Conservation (phyloP, 1,140 invertebrate genomes). For the Hycleus phaleratus region DNA sequence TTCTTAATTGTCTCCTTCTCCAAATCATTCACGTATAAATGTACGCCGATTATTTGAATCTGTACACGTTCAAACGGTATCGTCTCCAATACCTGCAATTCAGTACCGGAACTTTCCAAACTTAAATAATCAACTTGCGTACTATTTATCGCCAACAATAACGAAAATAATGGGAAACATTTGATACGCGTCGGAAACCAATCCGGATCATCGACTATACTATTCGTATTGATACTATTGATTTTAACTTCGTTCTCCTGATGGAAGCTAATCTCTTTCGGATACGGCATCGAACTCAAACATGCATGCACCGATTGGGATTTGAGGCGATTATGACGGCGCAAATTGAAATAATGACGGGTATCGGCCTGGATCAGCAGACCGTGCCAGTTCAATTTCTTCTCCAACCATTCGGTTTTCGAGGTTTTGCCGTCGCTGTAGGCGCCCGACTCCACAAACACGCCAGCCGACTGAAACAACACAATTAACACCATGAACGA, state of each 20-base stretch:
- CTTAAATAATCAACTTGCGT: slow-evolving; percentile 63
- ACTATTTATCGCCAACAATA: slow-evolving; percentile 67
- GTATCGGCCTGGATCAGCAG: slow-evolving; percentile 68
- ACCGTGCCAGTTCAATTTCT: slow-evolving; percentile 63
- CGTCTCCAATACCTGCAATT: slow-evolving; percentile 49
- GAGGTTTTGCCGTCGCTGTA: slow-evolving; percentile 48
- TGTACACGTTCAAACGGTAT: slow-evolving; percentile 46
- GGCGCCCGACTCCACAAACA: slow-evolving; percentile 55
- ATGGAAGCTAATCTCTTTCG: slow-evolving; percentile 63
- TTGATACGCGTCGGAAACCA: slow-evolving; percentile 57
- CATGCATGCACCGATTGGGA: slow-evolving; percentile 63
- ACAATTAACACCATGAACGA: background rate
- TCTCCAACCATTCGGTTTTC: slow-evolving; percentile 61
- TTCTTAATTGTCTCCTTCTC: slow-evolving; percentile 37
- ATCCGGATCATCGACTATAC: slow-evolving; percentile 43
- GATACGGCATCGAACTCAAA: slow-evolving; percentile 62
- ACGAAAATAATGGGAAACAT: slow-evolving; percentile 76
- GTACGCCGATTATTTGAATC: slow-evolving; percentile 43
- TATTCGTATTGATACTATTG: slow-evolving; percentile 42
- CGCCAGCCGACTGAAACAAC: slow-evolving; percentile 47
- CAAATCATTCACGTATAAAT: slow-evolving; percentile 28
- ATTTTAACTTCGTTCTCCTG: slow-evolving; percentile 48
- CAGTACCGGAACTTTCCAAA: slow-evolving; percentile 58
- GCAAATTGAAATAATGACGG: slow-evolving; percentile 54
- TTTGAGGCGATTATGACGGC: slow-evolving; percentile 45